phyloP scores from a whole-genome alignment of 2,888 invertebrate genomes.

The Venusia cambrica region DNA sequence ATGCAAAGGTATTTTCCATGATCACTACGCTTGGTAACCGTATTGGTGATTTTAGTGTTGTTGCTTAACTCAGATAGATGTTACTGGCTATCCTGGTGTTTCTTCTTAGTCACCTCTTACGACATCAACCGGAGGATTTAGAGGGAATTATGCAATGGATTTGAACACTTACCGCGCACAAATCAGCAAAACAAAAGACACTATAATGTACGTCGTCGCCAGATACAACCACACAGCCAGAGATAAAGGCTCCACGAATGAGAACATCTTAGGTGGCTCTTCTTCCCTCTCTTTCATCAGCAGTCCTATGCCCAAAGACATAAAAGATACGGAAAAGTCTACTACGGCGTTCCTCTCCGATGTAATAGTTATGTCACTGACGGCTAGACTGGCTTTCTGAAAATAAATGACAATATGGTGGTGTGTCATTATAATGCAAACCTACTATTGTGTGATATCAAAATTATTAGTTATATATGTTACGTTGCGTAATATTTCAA shows the following conservation, averaged over 20 bases:
- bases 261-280: constrained; percentile 90
- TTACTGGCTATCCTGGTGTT: too few species aligned
- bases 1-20: too few species aligned
- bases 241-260: constrained; percentile 92
- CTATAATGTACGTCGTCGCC: constrained; percentile 90
- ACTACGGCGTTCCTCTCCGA: constrained; percentile 91
- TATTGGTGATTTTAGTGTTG: too few species aligned
- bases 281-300: constrained; percentile 89
- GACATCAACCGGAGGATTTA: too few species aligned
- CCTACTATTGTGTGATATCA: too few species aligned
- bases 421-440: too few species aligned
- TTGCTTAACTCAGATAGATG: too few species aligned
- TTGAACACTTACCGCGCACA: constrained; percentile 85
- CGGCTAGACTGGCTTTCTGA: constrained; percentile 94
- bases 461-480: too few species aligned
- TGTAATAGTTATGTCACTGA: constrained; percentile 97
- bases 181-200: constrained; percentile 90
- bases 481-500: too few species aligned
- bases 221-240: constrained; percentile 93
- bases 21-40: too few species aligned
- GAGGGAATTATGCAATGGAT: too few species aligned
- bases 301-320: constrained; percentile 96
- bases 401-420: constrained; percentile 31
- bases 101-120: too few species aligned
- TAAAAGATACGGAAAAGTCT: constrained; percentile 97